Evolutionary conservation across 2,113 vertebrate species (phyloP).

Genomic region (Ursus arctos): DNA sequence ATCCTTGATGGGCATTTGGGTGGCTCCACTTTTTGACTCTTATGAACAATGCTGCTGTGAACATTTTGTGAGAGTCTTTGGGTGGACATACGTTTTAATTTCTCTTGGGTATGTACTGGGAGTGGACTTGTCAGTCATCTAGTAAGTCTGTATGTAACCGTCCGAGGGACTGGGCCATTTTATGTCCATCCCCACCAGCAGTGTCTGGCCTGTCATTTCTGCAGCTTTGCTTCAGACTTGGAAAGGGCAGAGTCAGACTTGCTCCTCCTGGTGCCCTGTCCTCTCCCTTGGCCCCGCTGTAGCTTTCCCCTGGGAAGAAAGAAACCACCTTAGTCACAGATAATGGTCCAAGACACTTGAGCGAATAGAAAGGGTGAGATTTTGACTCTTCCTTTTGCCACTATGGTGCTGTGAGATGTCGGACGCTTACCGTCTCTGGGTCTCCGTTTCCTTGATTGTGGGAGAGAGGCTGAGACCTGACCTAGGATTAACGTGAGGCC

Average conservation of each 20-base stretch:
- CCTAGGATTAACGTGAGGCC: accelerated
- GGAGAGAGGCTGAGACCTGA: background rate
- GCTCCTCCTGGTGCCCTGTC: background rate
- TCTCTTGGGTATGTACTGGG: background rate
- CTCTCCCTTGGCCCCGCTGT: background rate
- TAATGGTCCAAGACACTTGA: background rate
- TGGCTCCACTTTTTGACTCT: background rate
- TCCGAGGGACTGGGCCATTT: background rate
- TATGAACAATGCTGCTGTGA: background rate
- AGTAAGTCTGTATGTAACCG: accelerated
- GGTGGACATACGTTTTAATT: background rate
- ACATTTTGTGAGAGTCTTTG: background rate
- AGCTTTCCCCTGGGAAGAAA: background rate
- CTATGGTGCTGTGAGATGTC: background rate
- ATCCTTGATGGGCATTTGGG: background rate
- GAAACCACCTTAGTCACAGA: background rate
- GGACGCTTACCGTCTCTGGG: accelerated
- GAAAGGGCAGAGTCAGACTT: background rate
- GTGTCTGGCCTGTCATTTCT: background rate
- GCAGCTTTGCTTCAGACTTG: background rate
- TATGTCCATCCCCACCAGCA: background rate
- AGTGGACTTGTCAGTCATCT: background rate
- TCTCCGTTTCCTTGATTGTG: background rate
- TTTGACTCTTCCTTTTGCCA: background rate
- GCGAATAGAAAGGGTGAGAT: background rate